A percentile compares a stretch with the other conserved stretches of the same genome.
These are phyloP conservation scores for Tiaroga cobitis DNA, from an alignment of 2,797 vertebrate genomes.

Conservation along the genomic window DNA sequence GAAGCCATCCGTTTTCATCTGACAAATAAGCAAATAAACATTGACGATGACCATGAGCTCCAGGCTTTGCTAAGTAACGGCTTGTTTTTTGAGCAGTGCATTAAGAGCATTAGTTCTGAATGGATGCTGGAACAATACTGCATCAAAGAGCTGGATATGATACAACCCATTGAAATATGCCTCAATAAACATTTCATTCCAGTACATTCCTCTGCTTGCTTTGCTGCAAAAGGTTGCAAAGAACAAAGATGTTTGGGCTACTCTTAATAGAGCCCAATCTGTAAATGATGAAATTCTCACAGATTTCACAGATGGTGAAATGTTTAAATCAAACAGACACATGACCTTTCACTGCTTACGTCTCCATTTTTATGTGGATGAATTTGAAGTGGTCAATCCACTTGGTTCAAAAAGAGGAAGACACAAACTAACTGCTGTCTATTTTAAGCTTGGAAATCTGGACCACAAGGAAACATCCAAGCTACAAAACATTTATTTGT, in stretches of 20 bases:
- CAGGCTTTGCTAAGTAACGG: not conserved
- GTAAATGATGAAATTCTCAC: not conserved
- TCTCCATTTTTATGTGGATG: conserved; percentile 9
- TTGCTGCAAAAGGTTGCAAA: not conserved
- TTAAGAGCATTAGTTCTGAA: not conserved
- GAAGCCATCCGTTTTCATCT: not conserved
- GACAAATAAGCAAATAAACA: not conserved
- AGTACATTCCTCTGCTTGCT: not conserved
- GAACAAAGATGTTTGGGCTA: not conserved
- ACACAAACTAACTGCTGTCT: not conserved
- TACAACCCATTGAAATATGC: not conserved
- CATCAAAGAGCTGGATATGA: not conserved
- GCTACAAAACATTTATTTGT: not conserved
- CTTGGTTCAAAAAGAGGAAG: conserved; percentile 10
- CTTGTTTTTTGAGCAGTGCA: not conserved
- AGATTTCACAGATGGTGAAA: not conserved
- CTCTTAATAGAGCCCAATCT: not conserved
- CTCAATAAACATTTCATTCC: not conserved
- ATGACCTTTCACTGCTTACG: not conserved
- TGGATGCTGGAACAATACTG: conserved; percentile 2
- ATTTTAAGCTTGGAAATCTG: conserved; percentile 6
- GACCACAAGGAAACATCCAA: conserved; percentile 6
- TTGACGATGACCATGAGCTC: not conserved
- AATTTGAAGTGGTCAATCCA: not conserved
- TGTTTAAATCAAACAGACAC: not conserved